Base-by-base conservation (phyloP, 2,113 vertebrate species). In the Podocnemis expansa region DNA sequence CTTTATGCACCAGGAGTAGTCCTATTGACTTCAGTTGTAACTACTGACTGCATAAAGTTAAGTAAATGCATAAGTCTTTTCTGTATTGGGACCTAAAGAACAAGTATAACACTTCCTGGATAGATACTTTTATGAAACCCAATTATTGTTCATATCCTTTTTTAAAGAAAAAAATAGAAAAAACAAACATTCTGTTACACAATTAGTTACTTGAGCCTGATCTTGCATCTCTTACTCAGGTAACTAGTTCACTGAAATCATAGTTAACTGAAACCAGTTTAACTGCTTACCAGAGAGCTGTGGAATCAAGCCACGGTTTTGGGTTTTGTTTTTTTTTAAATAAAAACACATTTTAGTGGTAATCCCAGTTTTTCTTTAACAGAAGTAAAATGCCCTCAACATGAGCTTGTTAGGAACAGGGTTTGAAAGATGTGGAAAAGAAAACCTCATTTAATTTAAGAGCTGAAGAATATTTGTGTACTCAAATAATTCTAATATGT, bases 401-500 rank as follows among this genome's bases (percentile, higher is more conserved):
- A 49, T n/a, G 7, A 84, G 58, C n/a, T 47, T 67, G 13, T 22
- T 5, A 90, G 29, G 78, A 47, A 52, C 13, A 14, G 43, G 10
- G 10, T 87, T 91, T 93, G 45, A 51, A 89, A 34, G 38, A 76
- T 38, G 22, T 73, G 8, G 80, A 93, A 95, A 87, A 94, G 56
- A 21, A 73, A 88, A 6, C 81, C 7, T 52, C 43, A 80, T 94
- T 94, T 87, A 75, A 89, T 92, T 94, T 90, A 52, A n/a, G 8
- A 80, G 84, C 55, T 45, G 78, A 90, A 73, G 45, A 55, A 80
- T 96, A 73, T 91, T 95, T 92, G 91, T 54, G 25, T 76, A 63
- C 86, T 88, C 95, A 76, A 45, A 54, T 95, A 94, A 91, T 43
- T 92, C 73, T 91, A 34, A 94, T 89, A 92, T 4, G 51, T 17